phyloP scores from a whole-genome alignment of 53 echinoderm and acorn worm species.

The Astropecten irregularis region DNA sequence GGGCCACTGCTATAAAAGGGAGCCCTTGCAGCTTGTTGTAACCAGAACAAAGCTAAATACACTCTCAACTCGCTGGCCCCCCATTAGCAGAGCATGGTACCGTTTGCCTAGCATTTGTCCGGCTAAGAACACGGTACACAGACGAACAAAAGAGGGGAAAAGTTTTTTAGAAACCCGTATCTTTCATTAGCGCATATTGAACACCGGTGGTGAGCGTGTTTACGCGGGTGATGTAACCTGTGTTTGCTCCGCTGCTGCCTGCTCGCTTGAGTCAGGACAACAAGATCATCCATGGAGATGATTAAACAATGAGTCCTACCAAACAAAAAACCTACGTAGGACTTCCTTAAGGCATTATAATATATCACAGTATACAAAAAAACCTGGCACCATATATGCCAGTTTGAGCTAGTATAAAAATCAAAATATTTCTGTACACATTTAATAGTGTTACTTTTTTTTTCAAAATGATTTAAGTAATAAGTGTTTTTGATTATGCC shows the following conservation, averaged over 20 bases:
- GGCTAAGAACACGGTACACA: slow-evolving; percentile 50
- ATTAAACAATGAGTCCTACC: slow-evolving; percentile 23
- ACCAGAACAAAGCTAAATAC: slow-evolving; percentile 32
- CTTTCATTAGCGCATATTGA: slow-evolving; percentile 48
- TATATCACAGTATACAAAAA: slow-evolving; percentile 31
- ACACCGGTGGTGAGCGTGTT: slow-evolving; percentile 20
- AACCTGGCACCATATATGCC: slow-evolving; percentile 17
- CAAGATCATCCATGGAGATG: not conserved
- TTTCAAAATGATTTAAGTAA: not conserved
- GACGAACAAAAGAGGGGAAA: slow-evolving; percentile 42
- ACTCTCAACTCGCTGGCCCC: slow-evolving; percentile 21
- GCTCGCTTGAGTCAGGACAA: slow-evolving; percentile 34
- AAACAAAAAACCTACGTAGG: not conserved
- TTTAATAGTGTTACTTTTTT: slow-evolving; percentile 14
- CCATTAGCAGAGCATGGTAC: slow-evolving; percentile 29
- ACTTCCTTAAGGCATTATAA: slow-evolving; percentile 40
- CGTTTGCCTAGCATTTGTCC: slow-evolving; percentile 47
- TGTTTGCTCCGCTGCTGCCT: slow-evolving; percentile 30
- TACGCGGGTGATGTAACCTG: slow-evolving; percentile 37
- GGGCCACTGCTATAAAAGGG: slow-evolving; percentile 17
- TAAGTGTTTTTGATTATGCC: not conserved
- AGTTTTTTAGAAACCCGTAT: slow-evolving; percentile 51
- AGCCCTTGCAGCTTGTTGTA: not conserved
- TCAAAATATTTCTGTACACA: slow-evolving; percentile 54
- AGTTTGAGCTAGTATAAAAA: slow-evolving; percentile 9